Evolutionary conservation across 2,888 invertebrate species (phyloP).

Genomic region (Diaprepes abbreviatus): DNA sequence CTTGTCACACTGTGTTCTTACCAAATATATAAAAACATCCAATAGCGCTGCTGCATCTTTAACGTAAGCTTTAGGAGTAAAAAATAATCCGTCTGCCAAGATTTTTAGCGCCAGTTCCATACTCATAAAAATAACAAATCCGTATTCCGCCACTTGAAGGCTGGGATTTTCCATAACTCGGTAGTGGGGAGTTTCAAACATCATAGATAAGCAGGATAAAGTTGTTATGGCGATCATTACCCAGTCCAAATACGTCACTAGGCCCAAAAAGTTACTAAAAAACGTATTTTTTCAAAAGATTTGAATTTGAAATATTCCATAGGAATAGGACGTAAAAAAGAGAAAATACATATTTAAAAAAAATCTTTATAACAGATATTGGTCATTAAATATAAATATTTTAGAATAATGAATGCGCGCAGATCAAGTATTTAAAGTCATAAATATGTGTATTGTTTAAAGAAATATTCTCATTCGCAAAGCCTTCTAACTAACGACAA

Average conservation of each 20-base stretch:
- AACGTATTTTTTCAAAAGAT: too few species aligned
- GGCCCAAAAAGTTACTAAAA: conserved; percentile 93
- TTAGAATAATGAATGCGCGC: too few species aligned
- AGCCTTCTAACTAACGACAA: too few species aligned
- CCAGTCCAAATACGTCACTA: conserved; percentile 99
- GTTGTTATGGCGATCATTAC: conserved; percentile 99
- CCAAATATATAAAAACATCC: conserved; percentile 97
- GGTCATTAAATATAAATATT: too few species aligned
- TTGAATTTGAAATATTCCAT: too few species aligned
- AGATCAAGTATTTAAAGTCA: too few species aligned
- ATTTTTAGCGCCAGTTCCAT: conserved; percentile 96
- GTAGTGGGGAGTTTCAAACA: conserved; percentile 96
- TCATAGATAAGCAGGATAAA: conserved; percentile 97
- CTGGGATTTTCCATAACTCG: conserved; percentile 96
- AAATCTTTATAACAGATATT: too few species aligned
- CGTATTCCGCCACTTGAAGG: conserved; percentile 95
- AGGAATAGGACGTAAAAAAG: too few species aligned
- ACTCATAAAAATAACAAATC: conserved; percentile 98
- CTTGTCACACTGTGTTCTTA: conserved; percentile 44
- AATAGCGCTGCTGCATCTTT: conserved; percentile 97
- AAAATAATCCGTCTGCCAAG: conserved; percentile 96
- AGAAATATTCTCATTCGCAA: too few species aligned
- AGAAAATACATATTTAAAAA: too few species aligned
- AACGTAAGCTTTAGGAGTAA: conserved; percentile 98
- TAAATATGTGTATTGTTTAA: too few species aligned